phyloP scores from a whole-genome alignment of 2,113 vertebrate genomes.

The Artemisiospiza belli region DNA sequence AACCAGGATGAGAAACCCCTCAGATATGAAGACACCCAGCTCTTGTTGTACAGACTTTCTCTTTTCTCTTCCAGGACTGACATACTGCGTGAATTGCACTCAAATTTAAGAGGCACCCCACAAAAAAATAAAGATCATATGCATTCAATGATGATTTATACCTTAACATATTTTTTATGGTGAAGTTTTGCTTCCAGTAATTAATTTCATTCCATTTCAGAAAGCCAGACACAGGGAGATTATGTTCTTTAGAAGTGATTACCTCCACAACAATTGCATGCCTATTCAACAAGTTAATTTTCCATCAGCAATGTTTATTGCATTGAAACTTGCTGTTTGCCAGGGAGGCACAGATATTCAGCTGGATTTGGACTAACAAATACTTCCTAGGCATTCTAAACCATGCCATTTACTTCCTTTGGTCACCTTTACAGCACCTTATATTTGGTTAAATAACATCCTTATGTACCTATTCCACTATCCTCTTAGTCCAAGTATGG shows the following conservation, averaged over 20 bases:
- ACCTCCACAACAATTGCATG: neutral
- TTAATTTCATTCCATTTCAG: neutral
- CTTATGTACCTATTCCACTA: neutral
- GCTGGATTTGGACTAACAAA: neutral
- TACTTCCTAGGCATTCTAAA: neutral
- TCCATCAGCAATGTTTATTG: neutral
- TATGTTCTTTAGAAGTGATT: neutral
- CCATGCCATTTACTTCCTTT: neutral
- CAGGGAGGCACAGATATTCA: neutral
- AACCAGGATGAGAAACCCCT: slow-evolving; percentile 6
- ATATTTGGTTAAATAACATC: neutral
- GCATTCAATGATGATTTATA: neutral
- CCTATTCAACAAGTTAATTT: slow-evolving; percentile 10
- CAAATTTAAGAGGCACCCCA: neutral
- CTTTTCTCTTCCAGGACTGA: neutral
- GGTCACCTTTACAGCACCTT: neutral
- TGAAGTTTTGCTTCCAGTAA: neutral
- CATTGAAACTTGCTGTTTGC: neutral
- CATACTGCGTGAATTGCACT: neutral
- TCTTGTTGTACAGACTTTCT: neutral
- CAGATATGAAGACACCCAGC: neutral
- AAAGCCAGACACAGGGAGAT: neutral
- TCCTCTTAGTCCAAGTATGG: neutral
- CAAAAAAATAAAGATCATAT: neutral
- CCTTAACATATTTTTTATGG: neutral